Base-by-base conservation (phyloP, 2,113 vertebrate species). In the Chloroceryle aenea region DNA sequence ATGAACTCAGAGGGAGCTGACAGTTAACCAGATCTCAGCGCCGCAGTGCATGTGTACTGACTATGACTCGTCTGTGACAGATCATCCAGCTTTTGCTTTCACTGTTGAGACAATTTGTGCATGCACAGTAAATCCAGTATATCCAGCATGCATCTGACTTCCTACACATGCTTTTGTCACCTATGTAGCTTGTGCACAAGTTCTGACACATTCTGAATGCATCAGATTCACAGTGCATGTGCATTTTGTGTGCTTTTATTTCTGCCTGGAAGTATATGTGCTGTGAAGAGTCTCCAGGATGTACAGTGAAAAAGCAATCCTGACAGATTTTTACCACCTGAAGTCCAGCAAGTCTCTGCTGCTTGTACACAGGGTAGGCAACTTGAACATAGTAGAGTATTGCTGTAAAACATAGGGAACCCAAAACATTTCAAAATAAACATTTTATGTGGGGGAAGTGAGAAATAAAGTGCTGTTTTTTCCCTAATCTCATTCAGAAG, bases 41-140 rank as follows among this genome's bases (percentile, higher is more conserved):
- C 80, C 2, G 8, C 89, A 25, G 80, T 56, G 83, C 61, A 71
- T 50, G n/a, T 78, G 94, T 84, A 92, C 59, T 63, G 83, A 63
- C 89, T 95, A 78, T 95, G 83, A 61, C 76, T 95, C 89, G 84
- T 75, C 72, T 92, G 76, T 89, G 93, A 84, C 86, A 92, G 91
- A 92, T 90, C 61, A 85, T 81, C 50, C 5, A 18, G 56, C 15
- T 81, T 67, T 68, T 81, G 30, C 10, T 1, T 80, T 43, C 32
- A 22, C 76, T 6, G 2, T 38, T 50, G 83, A 89, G 93, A 81
- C 20, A 71, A 48, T 87, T 64, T 75, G 32, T 78, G 34, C 52
- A 23, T 13, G 47, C 47, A 47, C 50, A 59, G 80, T 47, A 78
- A 86, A 87, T 36, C 42, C 55, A 38, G 38, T 10, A 74, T 55